phyloP scores from a whole-genome alignment of 2,888 invertebrate genomes.

The Unio pictorum region DNA sequence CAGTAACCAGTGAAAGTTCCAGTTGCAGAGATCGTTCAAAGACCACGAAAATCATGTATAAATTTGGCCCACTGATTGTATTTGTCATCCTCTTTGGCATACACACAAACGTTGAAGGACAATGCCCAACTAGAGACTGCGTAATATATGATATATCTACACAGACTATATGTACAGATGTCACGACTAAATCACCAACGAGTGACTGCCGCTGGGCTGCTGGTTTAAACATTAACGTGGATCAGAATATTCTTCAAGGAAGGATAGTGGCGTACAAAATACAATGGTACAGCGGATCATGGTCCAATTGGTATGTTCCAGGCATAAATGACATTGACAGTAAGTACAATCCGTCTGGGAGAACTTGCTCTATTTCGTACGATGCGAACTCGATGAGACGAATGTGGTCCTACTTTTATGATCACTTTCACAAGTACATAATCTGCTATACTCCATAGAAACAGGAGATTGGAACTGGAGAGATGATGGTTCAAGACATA shows the following conservation, averaged over 20 bases:
- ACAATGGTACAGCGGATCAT: conserved; percentile 16
- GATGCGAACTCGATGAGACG: conserved; percentile 13
- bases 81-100: too few relatives aligned
- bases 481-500: background rate
- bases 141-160: background rate
- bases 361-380: background rate
- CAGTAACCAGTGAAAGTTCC: too few relatives aligned
- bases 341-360: conserved; percentile 8
- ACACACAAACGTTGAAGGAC: too few relatives aligned
- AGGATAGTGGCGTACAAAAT: conserved; percentile 24
- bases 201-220: conserved; percentile 20
- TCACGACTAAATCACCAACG: background rate
- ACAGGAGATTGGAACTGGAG: background rate
- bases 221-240: conserved; percentile 12
- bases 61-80: too few relatives aligned
- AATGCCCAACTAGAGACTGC: too few relatives aligned
- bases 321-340: conserved; percentile 22
- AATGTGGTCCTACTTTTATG: conserved; percentile 21
- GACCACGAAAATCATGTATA: too few relatives aligned
- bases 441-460: conserved; percentile 7
- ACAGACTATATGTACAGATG: conserved; percentile 12
- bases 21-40: too few relatives aligned
- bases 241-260: conserved; percentile 7
- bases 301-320: conserved; percentile 23
- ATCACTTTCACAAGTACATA: conserved; percentile 24